Percentiles rank a stretch among this genome's conserved stretches.
Evolutionary conservation across 2,797 vertebrate species (phyloP).

Genomic region (Jordanella pulchra): DNA sequence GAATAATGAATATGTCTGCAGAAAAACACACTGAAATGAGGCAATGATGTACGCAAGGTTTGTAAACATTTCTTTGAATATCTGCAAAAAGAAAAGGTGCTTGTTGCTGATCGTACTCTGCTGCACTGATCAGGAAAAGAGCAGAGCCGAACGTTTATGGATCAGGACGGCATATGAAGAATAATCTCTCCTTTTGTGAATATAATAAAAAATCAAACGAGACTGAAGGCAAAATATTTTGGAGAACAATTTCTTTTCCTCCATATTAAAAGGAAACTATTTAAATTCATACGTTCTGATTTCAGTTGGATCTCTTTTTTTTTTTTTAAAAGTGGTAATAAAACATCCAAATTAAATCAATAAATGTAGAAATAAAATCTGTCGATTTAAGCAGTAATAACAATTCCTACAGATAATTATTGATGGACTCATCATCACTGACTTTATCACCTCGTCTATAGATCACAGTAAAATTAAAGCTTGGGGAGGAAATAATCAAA

Average conservation of each 20-base stretch:
- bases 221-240: conserved; percentile 28
- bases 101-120: not conserved
- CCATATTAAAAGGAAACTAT: not conserved
- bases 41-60: not conserved
- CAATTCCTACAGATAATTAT: not conserved
- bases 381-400: not conserved
- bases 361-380: not conserved
- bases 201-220: not conserved
- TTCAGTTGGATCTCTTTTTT: not conserved
- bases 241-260: not conserved
- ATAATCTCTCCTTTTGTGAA: not conserved
- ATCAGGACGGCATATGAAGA: not conserved
- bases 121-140: conserved; percentile 6
- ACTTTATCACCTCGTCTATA: not conserved
- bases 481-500: not conserved
- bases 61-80: conserved; percentile 8
- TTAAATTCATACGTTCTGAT: not conserved
- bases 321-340: not conserved
- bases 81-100: conserved; percentile 19
- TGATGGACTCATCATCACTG: not conserved
- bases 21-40: not conserved
- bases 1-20: conserved; percentile 6
- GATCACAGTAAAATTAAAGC: not conserved
- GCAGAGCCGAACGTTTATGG: not conserved
- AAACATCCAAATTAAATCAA: not conserved